Percentiles rank a stretch among this genome's conserved stretches.
phyloP scores from a whole-genome alignment of 1,140 invertebrate species.

The Camponotus pennsylvanicus region DNA sequence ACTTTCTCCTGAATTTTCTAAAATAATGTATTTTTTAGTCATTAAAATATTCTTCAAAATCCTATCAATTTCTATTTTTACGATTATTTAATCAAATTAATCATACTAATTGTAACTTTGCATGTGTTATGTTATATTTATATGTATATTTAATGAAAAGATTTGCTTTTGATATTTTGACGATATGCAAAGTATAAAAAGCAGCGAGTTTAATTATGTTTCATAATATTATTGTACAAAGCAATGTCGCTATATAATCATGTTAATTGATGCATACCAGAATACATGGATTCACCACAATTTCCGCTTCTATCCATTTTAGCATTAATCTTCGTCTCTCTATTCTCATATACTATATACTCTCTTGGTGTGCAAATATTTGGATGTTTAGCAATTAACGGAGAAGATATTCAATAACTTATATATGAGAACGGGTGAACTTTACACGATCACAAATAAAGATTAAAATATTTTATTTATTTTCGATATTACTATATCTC shows the following conservation, averaged over 20 bases:
- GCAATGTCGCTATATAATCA: conserved; percentile 26
- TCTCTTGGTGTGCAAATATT: neutral
- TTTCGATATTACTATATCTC: neutral
- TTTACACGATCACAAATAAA: conserved; percentile 1
- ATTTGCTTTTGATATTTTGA: neutral
- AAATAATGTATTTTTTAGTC: neutral
- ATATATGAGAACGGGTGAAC: neutral
- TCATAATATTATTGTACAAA: conserved; percentile 8
- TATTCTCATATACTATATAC: conserved; percentile 23
- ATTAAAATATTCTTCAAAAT: neutral
- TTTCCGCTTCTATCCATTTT: conserved; percentile 46
- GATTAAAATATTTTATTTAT: neutral
- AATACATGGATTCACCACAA: conserved; percentile 41
- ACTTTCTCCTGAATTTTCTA: neutral
- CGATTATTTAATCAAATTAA: neutral
- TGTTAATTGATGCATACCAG: conserved; percentile 56
- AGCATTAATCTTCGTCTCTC: conserved; percentile 32
- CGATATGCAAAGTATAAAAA: neutral
- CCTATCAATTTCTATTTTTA: neutral
- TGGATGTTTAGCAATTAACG: conserved; percentile 2
- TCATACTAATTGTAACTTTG: neutral
- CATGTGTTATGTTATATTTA: neutral
- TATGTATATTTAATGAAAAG: neutral
- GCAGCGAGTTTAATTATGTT: conserved; percentile 17
- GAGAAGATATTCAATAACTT: conserved; percentile 13